phyloP scores from a whole-genome alignment of 2,888 invertebrate species.

The Patella pellucida region DNA sequence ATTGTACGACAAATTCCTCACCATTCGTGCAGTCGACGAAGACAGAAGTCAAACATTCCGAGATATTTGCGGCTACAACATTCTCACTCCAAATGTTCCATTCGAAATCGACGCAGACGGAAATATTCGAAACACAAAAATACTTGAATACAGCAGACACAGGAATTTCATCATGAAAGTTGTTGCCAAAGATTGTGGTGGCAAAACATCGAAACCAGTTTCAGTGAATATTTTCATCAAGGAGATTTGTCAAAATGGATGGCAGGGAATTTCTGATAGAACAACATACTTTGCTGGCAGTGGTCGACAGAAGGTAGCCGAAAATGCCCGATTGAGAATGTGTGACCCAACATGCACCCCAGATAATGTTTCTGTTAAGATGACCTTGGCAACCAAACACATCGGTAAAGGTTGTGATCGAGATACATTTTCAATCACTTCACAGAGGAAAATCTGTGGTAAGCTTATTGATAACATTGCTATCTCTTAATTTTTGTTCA shows the following conservation, averaged over 20 bases:
- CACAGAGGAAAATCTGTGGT: conserved; percentile 88
- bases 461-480: conserved; percentile 47
- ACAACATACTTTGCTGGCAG: conserved; percentile 89
- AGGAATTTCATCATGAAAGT: conserved; percentile 92
- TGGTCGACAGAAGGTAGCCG: conserved; percentile 85
- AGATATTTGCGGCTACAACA: conserved; percentile 97
- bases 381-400: conserved; percentile 84
- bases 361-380: conserved; percentile 71
- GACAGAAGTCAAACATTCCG: conserved; percentile 96
- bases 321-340: conserved; percentile 76
- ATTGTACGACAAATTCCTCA: conserved; percentile 82
- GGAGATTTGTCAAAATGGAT: conserved; percentile 83
- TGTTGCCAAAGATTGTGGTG: conserved; percentile 97
- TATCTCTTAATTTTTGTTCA: too few relatives aligned
- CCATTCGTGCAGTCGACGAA: conserved; percentile 91
- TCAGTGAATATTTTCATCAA: conserved; percentile 96
- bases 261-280: conserved; percentile 86
- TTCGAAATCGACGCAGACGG: conserved; percentile 94
- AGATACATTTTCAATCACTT: conserved; percentile 89
- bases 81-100: conserved; percentile 89
- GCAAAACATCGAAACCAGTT: conserved; percentile 92
- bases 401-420: conserved; percentile 97
- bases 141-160: conserved; percentile 90
- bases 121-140: conserved; percentile 88
- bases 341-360: conserved; percentile 72